phyloP scores from a whole-genome alignment of 1,140 invertebrate species.

The Halictus rubicundus region DNA sequence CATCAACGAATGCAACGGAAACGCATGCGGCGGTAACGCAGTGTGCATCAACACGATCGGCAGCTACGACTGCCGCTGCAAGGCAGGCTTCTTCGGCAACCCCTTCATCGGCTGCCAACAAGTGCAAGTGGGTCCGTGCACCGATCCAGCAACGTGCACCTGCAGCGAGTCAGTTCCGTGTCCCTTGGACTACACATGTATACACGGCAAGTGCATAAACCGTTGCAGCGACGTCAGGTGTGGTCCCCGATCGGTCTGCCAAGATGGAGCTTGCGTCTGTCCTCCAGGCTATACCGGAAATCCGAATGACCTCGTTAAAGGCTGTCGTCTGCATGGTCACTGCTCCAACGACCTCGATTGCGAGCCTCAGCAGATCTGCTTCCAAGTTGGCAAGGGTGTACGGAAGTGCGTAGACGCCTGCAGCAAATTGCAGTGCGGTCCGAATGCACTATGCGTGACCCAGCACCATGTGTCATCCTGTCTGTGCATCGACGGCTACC shows the following conservation, averaged over 20 bases:
- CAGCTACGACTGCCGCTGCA: slow-evolving; percentile 92
- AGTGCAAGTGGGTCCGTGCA: slow-evolving; percentile 85
- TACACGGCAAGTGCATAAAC: slow-evolving; percentile 86
- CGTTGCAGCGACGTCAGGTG: slow-evolving; percentile 87
- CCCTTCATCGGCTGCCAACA: slow-evolving; percentile 89
- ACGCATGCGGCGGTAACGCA: slow-evolving; percentile 92
- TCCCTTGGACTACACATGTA: slow-evolving; percentile 88
- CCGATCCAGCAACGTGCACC: slow-evolving; percentile 85
- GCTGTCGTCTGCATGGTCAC: slow-evolving; percentile 86
- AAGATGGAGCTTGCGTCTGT: slow-evolving; percentile 90
- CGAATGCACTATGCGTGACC: slow-evolving; percentile 92
- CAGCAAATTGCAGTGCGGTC: slow-evolving; percentile 92
- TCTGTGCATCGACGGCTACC: slow-evolving; percentile 89
- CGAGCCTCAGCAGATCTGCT: slow-evolving; percentile 90
- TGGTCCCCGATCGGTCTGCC: slow-evolving; percentile 90
- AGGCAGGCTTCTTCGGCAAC: slow-evolving; percentile 90
- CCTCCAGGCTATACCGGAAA: slow-evolving; percentile 89
- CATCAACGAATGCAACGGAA: slow-evolving; percentile 90
- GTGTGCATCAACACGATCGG: slow-evolving; percentile 94
- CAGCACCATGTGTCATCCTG: slow-evolving; percentile 92
- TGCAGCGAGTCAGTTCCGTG: slow-evolving; percentile 87
- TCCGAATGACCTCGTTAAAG: slow-evolving; percentile 85
- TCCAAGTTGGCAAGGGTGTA: slow-evolving; percentile 87
- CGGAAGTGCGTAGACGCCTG: slow-evolving; percentile 93
- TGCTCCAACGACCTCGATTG: slow-evolving; percentile 91